A percentile compares a stretch with the other conserved stretches of the same genome.
phyloP scores from a whole-genome alignment of 2,888 invertebrate species.

The Drosophila tripunctata region DNA sequence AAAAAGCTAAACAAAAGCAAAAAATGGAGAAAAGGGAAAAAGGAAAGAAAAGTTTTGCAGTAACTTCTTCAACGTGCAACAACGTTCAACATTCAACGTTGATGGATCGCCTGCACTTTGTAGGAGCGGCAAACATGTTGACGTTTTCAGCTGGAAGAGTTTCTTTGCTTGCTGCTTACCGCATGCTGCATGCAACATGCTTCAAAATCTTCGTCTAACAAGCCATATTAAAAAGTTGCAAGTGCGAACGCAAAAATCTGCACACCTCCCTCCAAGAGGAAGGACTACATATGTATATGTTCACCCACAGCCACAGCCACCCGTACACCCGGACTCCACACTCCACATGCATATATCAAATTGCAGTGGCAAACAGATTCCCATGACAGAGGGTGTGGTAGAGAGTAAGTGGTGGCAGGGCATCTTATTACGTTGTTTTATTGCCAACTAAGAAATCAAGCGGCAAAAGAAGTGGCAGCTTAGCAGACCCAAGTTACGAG shows the following conservation, averaged over 20 bases:
- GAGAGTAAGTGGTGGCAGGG: constrained; percentile 23
- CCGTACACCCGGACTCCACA: constrained; percentile 9
- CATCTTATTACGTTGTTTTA: constrained; percentile 79
- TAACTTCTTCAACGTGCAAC: constrained; percentile 1
- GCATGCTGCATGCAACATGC: constrained; percentile 30
- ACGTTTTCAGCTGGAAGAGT: constrained; percentile 31
- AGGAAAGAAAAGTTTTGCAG: constrained; percentile 14
- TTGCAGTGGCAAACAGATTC: constrained; percentile 49
- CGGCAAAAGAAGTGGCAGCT: constrained; percentile 43
- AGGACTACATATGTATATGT: too few relatives aligned
- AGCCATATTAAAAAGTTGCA: constrained; percentile 74
- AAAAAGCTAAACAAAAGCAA: neutral
- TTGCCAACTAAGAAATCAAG: constrained; percentile 70
- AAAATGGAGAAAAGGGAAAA: neutral
- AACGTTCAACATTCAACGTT: constrained; percentile 41
- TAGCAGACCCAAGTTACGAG: constrained; percentile 18
- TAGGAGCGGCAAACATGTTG: constrained; percentile 62
- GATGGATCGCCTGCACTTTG: constrained; percentile 74
- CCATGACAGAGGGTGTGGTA: constrained; percentile 1
- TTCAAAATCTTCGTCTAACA: constrained; percentile 62
- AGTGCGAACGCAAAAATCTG: constrained; percentile 45
- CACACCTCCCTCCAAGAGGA: too few relatives aligned
- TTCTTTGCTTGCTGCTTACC: constrained; percentile 12
- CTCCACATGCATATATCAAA: constrained; percentile 27
- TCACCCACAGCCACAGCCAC: too few relatives aligned